Conservation (phyloP, 2,113 vertebrate genomes). For the Zapornia atra region DNA sequence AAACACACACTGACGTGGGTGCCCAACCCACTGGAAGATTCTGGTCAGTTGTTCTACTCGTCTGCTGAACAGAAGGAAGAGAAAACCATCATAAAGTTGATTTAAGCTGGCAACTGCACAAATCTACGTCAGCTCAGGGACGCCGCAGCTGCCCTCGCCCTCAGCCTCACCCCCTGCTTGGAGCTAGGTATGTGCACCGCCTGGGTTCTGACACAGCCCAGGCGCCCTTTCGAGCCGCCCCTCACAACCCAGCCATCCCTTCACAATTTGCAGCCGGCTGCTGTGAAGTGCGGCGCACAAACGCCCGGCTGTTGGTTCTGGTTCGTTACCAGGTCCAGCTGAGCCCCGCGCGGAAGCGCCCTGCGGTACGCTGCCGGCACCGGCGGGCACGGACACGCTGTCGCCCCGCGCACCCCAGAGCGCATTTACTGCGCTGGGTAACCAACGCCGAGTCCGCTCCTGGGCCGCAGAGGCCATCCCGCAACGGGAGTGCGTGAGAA, state of each 20-base stretch:
- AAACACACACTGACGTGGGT: too few species aligned
- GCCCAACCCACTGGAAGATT: too few species aligned
- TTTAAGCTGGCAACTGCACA: neutral
- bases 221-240: neutral
- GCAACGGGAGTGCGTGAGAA: too few species aligned
- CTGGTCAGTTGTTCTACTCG: neutral
- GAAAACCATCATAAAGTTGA: neutral
- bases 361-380: too few species aligned
- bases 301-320: accelerated
- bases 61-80: neutral
- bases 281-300: accelerated
- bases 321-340: too few species aligned
- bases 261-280: neutral
- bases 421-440: too few species aligned
- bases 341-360: too few species aligned
- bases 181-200: neutral
- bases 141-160: accelerated
- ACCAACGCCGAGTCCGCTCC: too few species aligned
- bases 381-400: too few species aligned
- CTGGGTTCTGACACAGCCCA: neutral
- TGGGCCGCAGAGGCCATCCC: too few species aligned
- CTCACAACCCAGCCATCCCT: neutral
- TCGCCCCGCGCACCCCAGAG: too few species aligned
- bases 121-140: neutral
- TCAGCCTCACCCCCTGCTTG: too few species aligned